Base-by-base conservation (phyloP, 2,797 vertebrate species). In the Ispidina picta region DNA sequence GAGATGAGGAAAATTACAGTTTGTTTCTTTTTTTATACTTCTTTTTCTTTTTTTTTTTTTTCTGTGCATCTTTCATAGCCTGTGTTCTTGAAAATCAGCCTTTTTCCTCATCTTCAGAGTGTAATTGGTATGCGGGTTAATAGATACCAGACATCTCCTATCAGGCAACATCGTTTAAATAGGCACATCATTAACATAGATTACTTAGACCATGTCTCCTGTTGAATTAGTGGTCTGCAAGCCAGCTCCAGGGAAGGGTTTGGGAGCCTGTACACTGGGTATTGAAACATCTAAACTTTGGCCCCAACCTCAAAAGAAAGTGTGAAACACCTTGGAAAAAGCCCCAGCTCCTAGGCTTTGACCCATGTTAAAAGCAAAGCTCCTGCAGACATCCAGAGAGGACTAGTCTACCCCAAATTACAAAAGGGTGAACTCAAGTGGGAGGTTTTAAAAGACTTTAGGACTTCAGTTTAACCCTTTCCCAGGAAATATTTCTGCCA, bases 301-400 rank as follows among this genome's bases (percentile, higher is more conserved):
- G 88, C 89, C 91, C 43, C 82, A 88, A 86, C 79, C 92, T 93
- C 86, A 91, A 93, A 96, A 95, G 83, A 56, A 90, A 93, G 93
- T 83, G 94, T 94, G 93, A 94, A 95, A 92, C 0, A 4, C 62
- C 74, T 86, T 86, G 93, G 81, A 91, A 88, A 56, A 82, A 79
- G 37, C 74, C 74, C 89, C 91, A 93, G 85, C 46, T 84, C 75
- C 84, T 10, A 11, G 78, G 78, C 71, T 90, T 62, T 60, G 90
- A 51, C 35, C 44, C 63, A 85, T 0, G 0, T 83, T 69, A 69
- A 86, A 90, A 83, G 83, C 56, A 94, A 86, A 88, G 72, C 51
- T 94, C 77, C 91, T 86, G 81, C 83, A 91, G 86, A 76, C 49
- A 74, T 91, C 49, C 80, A 88, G 83, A 88, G 83, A 84, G 68